These are phyloP conservation scores for Lutjanus campechanus DNA, from an alignment of 2,797 vertebrate species.

Conservation along the genomic window DNA sequence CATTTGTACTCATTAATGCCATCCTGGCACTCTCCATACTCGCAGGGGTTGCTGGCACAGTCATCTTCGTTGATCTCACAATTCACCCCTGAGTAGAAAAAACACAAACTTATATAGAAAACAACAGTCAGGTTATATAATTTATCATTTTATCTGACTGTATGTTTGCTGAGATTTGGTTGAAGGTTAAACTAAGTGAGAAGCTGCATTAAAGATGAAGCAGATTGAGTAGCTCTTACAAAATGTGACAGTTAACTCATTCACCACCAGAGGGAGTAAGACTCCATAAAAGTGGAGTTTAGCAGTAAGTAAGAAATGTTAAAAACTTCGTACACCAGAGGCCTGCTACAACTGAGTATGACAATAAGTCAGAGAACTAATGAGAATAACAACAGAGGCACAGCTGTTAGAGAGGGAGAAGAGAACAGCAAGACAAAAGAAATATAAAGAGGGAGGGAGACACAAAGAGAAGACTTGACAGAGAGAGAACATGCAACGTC, in stretches of 20 bases:
- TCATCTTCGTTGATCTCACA: constrained; percentile 96
- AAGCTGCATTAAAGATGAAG: neutral
- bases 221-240: neutral
- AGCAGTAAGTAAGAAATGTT: constrained; percentile 17
- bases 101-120: neutral
- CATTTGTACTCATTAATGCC: constrained; percentile 94
- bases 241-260: neutral
- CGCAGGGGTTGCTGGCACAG: constrained; percentile 92
- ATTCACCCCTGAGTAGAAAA: constrained; percentile 86
- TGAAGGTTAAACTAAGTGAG: neutral
- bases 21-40: constrained; percentile 91
- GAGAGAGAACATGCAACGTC: constrained; percentile 19
- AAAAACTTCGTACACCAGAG: constrained; percentile 17
- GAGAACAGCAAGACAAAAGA: neutral
- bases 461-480: neutral
- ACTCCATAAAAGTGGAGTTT: constrained; percentile 29
- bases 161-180: neutral
- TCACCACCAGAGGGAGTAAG: constrained; percentile 69
- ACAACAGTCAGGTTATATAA: neutral
- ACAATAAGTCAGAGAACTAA: neutral
- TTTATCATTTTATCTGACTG: neutral
- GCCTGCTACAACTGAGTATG: neutral
- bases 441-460: neutral
- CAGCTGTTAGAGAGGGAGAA: constrained; percentile 7
- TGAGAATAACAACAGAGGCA: constrained; percentile 10